phyloP scores from a whole-genome alignment of 2,888 invertebrate genomes.

The Chorisops tibialis region DNA sequence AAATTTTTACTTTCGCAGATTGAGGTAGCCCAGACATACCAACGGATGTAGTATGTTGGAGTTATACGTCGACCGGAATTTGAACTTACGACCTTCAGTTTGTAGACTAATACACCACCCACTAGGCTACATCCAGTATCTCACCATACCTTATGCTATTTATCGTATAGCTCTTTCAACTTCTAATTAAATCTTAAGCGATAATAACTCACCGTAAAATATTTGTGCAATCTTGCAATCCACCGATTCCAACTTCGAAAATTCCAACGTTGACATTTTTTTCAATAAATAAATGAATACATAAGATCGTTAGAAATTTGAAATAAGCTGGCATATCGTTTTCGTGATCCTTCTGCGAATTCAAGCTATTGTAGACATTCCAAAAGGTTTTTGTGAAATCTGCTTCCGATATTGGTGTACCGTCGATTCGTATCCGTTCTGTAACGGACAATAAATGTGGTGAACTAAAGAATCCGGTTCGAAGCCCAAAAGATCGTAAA shows the following conservation, averaged over 20 bases:
- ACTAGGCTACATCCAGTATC: too few species aligned
- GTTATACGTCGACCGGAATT: too few species aligned
- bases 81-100: too few species aligned
- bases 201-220: constrained; percentile 63
- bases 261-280: constrained; percentile 89
- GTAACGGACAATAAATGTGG: constrained; percentile 90
- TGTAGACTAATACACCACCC: too few species aligned
- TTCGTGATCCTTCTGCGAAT: constrained; percentile 55
- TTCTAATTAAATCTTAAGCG: not conserved
- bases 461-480: constrained; percentile 93
- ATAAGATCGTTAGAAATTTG: constrained; percentile 87
- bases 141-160: too few species aligned
- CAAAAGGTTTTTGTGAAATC: constrained; percentile 80
- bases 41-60: too few species aligned
- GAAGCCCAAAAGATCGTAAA: constrained; percentile 74
- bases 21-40: too few species aligned
- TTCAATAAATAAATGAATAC: constrained; percentile 80
- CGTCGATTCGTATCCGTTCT: constrained; percentile 88
- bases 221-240: constrained; percentile 92
- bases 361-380: constrained; percentile 67
- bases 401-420: constrained; percentile 68
- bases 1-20: too few species aligned
- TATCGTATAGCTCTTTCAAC: too few species aligned
- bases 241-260: constrained; percentile 97
- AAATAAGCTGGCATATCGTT: constrained; percentile 90